Evolutionary conservation across 2,797 vertebrate species (phyloP).

Genomic region (Danio choprae): DNA sequence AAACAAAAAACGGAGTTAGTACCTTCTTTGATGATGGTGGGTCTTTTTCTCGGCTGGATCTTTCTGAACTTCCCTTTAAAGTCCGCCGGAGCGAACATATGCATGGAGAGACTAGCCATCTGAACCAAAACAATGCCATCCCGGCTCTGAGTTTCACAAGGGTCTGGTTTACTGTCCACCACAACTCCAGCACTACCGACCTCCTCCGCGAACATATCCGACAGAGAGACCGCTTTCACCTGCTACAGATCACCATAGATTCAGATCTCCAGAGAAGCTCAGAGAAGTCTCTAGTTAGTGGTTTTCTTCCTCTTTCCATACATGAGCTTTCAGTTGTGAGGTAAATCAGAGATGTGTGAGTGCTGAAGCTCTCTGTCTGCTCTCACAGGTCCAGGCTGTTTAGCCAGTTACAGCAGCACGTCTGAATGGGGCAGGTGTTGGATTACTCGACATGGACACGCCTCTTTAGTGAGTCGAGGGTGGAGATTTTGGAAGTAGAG

Average conservation of each 20-base stretch:
- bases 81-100: constrained; percentile 85
- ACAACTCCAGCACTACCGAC: constrained; percentile 40
- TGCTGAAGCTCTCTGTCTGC: constrained; percentile 53
- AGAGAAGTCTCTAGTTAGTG: constrained; percentile 38
- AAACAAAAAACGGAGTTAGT: constrained; percentile 31
- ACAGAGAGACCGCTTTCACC: constrained; percentile 44
- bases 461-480: constrained; percentile 66
- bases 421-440: constrained; percentile 87
- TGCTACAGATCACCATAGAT: constrained; percentile 38
- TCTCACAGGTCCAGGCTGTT: constrained; percentile 88
- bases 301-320: constrained; percentile 51
- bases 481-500: constrained; percentile 27
- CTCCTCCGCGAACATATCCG: constrained; percentile 77
- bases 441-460: constrained; percentile 86
- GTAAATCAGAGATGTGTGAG: constrained; percentile 52
- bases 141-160: constrained; percentile 64
- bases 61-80: constrained; percentile 87
- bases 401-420: constrained; percentile 84
- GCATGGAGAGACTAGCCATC: constrained; percentile 83
- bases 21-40: constrained; percentile 87
- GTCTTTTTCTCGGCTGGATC: constrained; percentile 88
- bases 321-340: background rate
- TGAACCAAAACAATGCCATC: constrained; percentile 75
- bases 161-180: constrained; percentile 66
- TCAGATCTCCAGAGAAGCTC: background rate